Evolutionary conservation across 1,140 invertebrate genomes (phyloP).

Genomic region (Cydia splendana): DNA sequence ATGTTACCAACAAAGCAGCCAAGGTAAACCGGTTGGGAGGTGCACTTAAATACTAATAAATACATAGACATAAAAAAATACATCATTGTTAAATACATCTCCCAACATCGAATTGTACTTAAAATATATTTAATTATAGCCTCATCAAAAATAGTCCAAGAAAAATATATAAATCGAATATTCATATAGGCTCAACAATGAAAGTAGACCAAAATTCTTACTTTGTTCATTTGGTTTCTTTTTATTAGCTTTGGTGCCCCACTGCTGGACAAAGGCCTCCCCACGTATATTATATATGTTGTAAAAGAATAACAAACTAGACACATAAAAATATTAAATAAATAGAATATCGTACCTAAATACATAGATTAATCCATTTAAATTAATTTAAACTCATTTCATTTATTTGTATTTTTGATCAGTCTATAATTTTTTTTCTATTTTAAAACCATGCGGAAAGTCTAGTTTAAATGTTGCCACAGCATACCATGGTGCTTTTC

Average conservation of each 20-base stretch:
- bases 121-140: constrained; percentile 9
- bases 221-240: no score
- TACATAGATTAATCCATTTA: no score
- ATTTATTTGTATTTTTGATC: not conserved
- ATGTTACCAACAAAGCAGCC: not conserved
- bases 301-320: no score
- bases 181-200: no score
- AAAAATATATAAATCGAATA: not conserved
- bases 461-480: not conserved
- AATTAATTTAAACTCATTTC: not conserved
- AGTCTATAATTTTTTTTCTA: not conserved
- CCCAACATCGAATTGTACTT: constrained; percentile 8
- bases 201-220: no score
- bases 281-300: no score
- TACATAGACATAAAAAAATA: constrained; percentile 11
- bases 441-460: not conserved
- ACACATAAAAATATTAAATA: no score
- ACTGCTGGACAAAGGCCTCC: no score
- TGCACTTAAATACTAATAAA: not conserved
- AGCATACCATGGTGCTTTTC: no score
- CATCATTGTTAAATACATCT: constrained; percentile 11
- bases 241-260: no score
- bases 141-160: not conserved
- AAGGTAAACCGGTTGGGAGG: not conserved
- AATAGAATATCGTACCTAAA: no score